These are phyloP conservation scores for Palythoa grandis DNA, from an alignment of 92 coral and sea anemone species.

Conservation along the genomic window DNA sequence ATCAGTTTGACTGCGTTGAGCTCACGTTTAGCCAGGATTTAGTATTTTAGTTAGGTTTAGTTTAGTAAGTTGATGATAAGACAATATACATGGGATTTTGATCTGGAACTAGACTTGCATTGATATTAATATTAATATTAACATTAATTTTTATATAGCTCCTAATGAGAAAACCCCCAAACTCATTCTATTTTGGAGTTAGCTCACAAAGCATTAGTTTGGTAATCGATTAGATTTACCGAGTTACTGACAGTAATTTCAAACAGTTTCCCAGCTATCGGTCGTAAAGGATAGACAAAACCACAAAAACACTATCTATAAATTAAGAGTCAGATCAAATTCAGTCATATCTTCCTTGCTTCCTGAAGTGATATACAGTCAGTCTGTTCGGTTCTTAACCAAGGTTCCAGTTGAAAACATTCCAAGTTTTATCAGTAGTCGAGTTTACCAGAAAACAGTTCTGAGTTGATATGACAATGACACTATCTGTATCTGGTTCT, in stretches of 20 bases:
- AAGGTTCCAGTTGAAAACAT: conserved; percentile 7
- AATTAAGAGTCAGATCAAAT: conserved; percentile 21
- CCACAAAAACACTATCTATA: neutral
- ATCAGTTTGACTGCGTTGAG: neutral
- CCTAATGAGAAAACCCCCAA: neutral
- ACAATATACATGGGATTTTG: neutral
- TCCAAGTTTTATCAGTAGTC: conserved; percentile 42
- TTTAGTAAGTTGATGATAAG: neutral
- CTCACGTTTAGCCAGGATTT: neutral
- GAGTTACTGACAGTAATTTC: neutral
- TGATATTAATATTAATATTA: neutral
- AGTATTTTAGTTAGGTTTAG: neutral
- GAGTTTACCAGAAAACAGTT: neutral
- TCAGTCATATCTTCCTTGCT: conserved; percentile 26
- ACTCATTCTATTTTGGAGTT: neutral
- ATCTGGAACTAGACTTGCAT: neutral
- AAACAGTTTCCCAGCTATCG: neutral
- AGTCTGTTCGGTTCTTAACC: neutral
- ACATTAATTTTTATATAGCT: neutral
- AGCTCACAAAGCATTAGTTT: neutral
- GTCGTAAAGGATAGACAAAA: neutral
- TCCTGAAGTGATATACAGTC: neutral
- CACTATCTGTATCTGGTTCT: neutral
- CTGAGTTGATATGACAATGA: neutral
- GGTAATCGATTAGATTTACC: neutral